Evolutionary conservation across 2,797 vertebrate species (phyloP).

Genomic region (Jordanella pulchra): DNA sequence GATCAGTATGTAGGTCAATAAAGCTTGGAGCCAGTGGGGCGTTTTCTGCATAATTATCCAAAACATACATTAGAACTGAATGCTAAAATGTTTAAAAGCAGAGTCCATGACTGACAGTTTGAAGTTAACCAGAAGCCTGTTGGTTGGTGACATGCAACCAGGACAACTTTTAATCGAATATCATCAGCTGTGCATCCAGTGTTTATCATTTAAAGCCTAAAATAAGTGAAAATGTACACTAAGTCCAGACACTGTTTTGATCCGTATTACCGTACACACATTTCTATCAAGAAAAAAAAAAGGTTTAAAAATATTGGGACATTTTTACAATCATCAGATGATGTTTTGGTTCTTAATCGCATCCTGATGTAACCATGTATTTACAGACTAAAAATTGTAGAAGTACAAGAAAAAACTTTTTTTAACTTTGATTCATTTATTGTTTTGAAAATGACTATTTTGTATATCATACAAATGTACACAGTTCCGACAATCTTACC

Average conservation of each 20-base stretch:
- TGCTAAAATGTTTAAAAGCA: background rate
- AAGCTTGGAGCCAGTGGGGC: background rate
- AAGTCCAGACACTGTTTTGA: background rate
- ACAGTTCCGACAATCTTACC: background rate
- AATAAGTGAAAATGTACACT: background rate
- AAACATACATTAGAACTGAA: background rate
- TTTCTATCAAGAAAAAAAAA: background rate
- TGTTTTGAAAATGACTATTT: constrained; percentile 11
- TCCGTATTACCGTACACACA: background rate
- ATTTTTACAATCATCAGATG: background rate
- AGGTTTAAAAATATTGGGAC: background rate
- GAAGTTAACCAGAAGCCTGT: background rate
- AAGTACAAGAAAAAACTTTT: background rate
- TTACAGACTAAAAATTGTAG: background rate
- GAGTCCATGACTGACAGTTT: background rate
- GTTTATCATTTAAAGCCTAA: background rate
- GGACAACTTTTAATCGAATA: background rate
- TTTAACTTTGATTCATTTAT: background rate
- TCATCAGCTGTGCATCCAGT: background rate
- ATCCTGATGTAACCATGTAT: background rate
- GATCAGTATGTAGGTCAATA: background rate
- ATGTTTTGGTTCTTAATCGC: background rate
- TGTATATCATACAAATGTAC: constrained; percentile 3
- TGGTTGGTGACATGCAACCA: background rate
- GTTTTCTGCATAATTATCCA: background rate